Percentiles rank a stretch among this genome's conserved stretches.
Conservation (phyloP, 92 coral and sea anemone species). For the Phenganax subtilis region DNA sequence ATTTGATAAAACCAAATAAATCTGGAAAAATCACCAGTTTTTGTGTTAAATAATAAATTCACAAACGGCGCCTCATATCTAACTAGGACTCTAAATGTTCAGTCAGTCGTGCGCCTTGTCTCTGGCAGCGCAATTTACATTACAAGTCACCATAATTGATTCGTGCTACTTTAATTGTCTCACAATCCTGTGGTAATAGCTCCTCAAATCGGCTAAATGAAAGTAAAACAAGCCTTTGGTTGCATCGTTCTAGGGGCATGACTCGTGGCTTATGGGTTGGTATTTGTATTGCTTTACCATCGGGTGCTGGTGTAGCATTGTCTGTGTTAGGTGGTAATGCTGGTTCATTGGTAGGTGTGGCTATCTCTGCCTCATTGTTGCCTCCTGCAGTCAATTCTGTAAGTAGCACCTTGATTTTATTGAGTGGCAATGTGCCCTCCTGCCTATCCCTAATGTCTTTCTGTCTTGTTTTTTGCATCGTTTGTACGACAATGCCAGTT, state of each 20-base stretch:
- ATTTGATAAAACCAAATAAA: too few relatives aligned
- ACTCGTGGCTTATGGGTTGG: conserved; percentile 29
- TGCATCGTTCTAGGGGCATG: conserved; percentile 15
- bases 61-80: too few relatives aligned
- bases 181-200: too few relatives aligned
- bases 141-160: background rate
- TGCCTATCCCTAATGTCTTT: too few relatives aligned
- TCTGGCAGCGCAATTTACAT: background rate
- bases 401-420: background rate
- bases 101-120: background rate
- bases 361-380: conserved; percentile 38
- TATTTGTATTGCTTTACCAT: conserved; percentile 33
- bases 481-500: too few relatives aligned
- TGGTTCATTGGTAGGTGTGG: conserved; percentile 38
- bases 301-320: conserved; percentile 42
- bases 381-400: conserved; percentile 38
- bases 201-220: too few relatives aligned
- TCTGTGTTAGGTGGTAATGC: conserved; percentile 39
- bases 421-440: background rate
- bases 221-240: too few relatives aligned
- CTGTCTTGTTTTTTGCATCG: too few relatives aligned
- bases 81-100: too few relatives aligned
- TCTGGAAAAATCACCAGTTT: too few relatives aligned
- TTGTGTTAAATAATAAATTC: too few relatives aligned
- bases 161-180: too few relatives aligned